These are phyloP conservation scores for Sarcophaga peregrina DNA, from an alignment of 1,140 invertebrate species.

Conservation along the genomic window DNA sequence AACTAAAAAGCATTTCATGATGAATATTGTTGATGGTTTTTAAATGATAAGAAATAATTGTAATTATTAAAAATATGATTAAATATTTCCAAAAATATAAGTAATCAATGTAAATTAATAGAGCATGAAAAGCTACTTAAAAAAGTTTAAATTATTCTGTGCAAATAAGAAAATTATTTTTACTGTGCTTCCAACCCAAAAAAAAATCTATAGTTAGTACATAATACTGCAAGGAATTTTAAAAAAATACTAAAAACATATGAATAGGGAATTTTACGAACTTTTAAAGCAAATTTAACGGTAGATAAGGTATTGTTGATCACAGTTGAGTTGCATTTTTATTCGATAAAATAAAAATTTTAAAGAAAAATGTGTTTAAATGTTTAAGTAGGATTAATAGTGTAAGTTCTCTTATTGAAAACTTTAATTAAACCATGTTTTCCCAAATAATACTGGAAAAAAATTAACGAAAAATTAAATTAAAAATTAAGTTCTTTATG, in stretches of 20 bases:
- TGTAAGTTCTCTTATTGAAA: slow-evolving; percentile 54
- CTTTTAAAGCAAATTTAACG: slow-evolving; percentile 15
- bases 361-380: slow-evolving; percentile 9
- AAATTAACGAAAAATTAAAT: slow-evolving; percentile 48
- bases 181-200: slow-evolving; percentile 17
- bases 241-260: background rate
- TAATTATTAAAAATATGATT: background rate
- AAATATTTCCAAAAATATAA: background rate
- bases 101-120: slow-evolving; percentile 9
- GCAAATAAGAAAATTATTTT: background rate
- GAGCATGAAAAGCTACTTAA: background rate
- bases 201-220: background rate
- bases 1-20: background rate
- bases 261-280: slow-evolving; percentile 27
- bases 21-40: background rate
- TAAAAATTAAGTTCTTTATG: slow-evolving; percentile 12
- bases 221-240: background rate
- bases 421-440: slow-evolving; percentile 63
- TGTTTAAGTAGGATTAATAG: slow-evolving; percentile 37
- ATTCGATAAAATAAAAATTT: background rate
- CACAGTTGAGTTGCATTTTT: slow-evolving; percentile 23
- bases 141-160: background rate
- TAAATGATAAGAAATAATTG: background rate
- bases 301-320: slow-evolving; percentile 28
- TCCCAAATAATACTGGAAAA: slow-evolving; percentile 63